Evolutionary conservation across 2,113 vertebrate genomes (phyloP), one percentile per base, ranked within the genome.

Genomic region (Daubentonia madagascariensis): DNA sequence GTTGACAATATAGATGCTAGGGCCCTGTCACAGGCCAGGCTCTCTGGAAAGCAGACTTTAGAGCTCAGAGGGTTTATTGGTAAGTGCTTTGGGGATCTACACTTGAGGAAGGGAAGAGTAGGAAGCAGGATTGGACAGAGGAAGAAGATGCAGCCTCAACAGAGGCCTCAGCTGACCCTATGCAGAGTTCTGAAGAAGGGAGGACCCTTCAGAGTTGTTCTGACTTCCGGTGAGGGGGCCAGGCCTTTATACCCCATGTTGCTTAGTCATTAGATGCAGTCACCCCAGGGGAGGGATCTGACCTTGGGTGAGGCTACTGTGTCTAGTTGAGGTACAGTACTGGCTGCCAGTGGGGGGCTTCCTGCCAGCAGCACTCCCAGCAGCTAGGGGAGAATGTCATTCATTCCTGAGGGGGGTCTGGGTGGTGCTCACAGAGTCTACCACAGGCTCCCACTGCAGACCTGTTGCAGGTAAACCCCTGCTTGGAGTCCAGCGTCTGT

Each of bases 121-220:
- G 28, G 48, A 17, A 43, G 14, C 32, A 18, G 73, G 40, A 12
- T 3, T 32, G 35, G 43, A 37, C 68, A 40, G 52, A 78, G 23
- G 8, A 54, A 57, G 14, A 61, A 28, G 48, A 65, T 4, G 13
- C 4, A 11, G 30, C 48, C n/a, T 79, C n/a, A 6, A 9, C 0
- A 3, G 67, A 50, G 13, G 35, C 13, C 35, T 59, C 5, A 2
- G 43, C 25, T 1, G 0, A 10, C 68, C 59, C 40, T 25, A 0
- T 1, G 12, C 14, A 8, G 30, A 13, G 2, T 25, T 75, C 76
- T 67, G 32, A 57, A 92, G 48, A 35, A 68, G 68, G 40, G 35
- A 59, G 6, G 40, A n/a, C 18, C 4, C 68, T 89, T 43, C 30
- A 13, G 52, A 25, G 52, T 52, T 79, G 40, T 45, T 61, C 22